phyloP scores from a whole-genome alignment of 2,113 vertebrate species.

The Hippocampus mohnikei region DNA sequence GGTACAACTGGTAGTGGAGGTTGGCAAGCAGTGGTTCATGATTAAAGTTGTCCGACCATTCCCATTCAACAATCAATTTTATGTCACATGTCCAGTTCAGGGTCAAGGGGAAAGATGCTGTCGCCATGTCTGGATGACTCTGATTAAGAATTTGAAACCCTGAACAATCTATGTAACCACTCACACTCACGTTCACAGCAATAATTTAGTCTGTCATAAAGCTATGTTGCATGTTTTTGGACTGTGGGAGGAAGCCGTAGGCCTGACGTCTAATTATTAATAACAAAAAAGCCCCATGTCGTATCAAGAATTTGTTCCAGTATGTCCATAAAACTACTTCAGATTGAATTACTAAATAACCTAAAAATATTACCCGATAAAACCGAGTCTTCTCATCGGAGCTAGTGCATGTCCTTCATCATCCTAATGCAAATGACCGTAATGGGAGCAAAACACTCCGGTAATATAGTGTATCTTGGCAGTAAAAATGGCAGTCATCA shows the following conservation, averaged over 20 bases:
- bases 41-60: neutral
- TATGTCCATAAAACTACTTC: neutral
- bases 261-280: neutral
- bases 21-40: neutral
- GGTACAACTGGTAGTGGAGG: neutral
- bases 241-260: neutral
- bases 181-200: neutral
- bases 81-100: neutral
- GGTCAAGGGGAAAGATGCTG: neutral
- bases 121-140: neutral
- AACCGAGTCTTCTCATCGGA: neutral
- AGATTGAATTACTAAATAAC: neutral
- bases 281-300: neutral
- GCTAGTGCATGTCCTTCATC: neutral
- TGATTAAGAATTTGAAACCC: neutral
- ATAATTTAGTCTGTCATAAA: neutral
- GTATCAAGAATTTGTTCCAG: neutral
- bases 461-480: neutral
- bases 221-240: neutral
- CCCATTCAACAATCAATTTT: neutral
- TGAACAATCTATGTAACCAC: neutral
- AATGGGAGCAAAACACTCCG: neutral
- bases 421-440: neutral
- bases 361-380: neutral
- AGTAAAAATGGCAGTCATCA: neutral